A percentile compares a stretch with the other conserved stretches of the same genome.
Conservation (phyloP, 2,888 invertebrate genomes). For the Lumbricus terrestris region DNA sequence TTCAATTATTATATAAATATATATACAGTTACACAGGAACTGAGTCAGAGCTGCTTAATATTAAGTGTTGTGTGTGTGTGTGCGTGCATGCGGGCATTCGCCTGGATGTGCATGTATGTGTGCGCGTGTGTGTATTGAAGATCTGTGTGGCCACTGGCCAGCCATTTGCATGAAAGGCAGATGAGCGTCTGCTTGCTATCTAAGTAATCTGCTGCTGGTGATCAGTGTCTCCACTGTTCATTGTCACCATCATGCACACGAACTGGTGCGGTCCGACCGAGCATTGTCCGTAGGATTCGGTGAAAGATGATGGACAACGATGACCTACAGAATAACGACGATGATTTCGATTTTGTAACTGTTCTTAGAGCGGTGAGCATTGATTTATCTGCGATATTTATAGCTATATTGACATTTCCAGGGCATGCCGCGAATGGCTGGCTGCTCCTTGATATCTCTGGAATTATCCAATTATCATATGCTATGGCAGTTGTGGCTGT, state of each 20-base stretch:
- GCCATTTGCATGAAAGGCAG: not conserved
- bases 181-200: no score
- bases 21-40: not conserved
- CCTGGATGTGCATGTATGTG: not conserved
- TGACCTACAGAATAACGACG: not conserved
- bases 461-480: not conserved
- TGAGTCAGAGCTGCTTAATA: not conserved
- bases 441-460: not conserved
- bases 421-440: not conserved
- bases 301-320: not conserved
- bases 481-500: not conserved
- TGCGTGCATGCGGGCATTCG: not conserved
- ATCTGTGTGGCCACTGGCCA: not conserved
- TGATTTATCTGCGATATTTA: not conserved
- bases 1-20: no score
- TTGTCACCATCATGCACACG: not conserved
- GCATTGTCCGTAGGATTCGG: not conserved
- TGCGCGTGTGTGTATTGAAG: no score
- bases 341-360: slow-evolving; percentile 5
- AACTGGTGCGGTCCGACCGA: not conserved
- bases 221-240: not conserved
- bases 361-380: not conserved
- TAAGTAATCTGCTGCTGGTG: not conserved
- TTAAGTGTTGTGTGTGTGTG: not conserved
- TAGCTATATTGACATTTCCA: not conserved